Base-by-base conservation (phyloP, 2,888 invertebrate species). In the Drosophila fulvimacula region DNA sequence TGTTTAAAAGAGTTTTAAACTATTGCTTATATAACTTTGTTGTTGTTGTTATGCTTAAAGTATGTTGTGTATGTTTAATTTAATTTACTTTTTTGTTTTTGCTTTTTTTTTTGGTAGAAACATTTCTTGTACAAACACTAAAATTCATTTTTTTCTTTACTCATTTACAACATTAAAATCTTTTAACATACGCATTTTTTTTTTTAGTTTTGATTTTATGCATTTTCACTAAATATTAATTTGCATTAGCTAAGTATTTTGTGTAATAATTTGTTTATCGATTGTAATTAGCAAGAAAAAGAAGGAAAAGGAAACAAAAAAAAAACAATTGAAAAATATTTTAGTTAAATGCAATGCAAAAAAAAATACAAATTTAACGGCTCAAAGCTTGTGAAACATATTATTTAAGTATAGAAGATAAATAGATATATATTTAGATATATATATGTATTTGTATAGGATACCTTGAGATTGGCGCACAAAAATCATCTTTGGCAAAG, bases 221-320 rank as follows among this genome's bases (percentile, higher is more conserved):
- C 72, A 75, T 73, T 81, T 81, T 78, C 73, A 76, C 76, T 76
- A 79, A 79, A 11, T 67, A 49, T 68, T 44, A 60, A 65, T 11
- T 76, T 76, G 88, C 88, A 85, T 88, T 83, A 82, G 86, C 84
- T 83, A 83, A 85, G 63, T 79, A 75, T 61, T 77, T 80, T 71
- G 81, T 82, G 82, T 88, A 58, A 75, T 81, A 68, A 81, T 65
- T 65, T 71, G 66, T 75, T 67, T 59, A 78, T 78, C 66, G 68
- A 82, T 76, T 69, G 55, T 61, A 32, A 62, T 68, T 55, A 65
- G 77, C 80, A 65, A 65, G 77, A 76, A 65, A 53, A 69, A 52
- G 24, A 41, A 38, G 19, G 42, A 42, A n/a, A 60, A 56, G 63
- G 48, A 32, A 44, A 41, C 19, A 3, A 73, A 62, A 62, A 36